Conservation (phyloP, 2,888 invertebrate genomes). For the Timandra comae region DNA sequence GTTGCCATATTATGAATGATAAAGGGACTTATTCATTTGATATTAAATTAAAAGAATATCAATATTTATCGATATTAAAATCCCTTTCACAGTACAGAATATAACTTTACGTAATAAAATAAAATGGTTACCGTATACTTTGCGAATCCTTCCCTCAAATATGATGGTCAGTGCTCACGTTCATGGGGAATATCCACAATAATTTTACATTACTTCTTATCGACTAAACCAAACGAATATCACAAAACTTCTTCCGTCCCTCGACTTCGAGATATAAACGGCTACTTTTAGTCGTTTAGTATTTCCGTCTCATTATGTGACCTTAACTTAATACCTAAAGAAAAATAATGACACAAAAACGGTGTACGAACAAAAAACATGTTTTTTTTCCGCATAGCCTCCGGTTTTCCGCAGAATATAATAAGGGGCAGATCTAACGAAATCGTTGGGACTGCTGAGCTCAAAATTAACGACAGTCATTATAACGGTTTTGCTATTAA, state of each 20-base stretch:
- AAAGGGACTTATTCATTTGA: too few relatives aligned
- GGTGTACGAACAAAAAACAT: constrained; percentile 13
- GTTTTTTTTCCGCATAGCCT: constrained; percentile 27
- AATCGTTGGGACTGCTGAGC: constrained; percentile 37
- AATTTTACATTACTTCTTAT: too few relatives aligned
- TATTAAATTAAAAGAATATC: too few relatives aligned
- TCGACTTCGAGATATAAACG: too few relatives aligned
- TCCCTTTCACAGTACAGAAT: constrained; percentile 3
- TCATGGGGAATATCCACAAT: too few relatives aligned
- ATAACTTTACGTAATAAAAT: constrained; percentile 8
- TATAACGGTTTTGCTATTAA: constrained; percentile 34
- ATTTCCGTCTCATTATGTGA: constrained; percentile 16
- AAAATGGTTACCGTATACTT: too few relatives aligned
- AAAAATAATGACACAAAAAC: constrained; percentile 19
- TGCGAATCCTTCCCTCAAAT: too few relatives aligned
- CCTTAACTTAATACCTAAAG: constrained; percentile 12
- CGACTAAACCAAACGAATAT: too few relatives aligned
- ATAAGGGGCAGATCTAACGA: constrained; percentile 35
- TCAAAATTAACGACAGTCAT: constrained; percentile 42
- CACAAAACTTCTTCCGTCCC: too few relatives aligned
- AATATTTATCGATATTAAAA: too few relatives aligned
- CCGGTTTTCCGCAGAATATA: constrained; percentile 25
- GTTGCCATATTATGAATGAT: too few relatives aligned
- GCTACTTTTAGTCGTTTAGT: constrained; percentile 12
- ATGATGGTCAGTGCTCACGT: too few relatives aligned